Percentiles rank a stretch among this genome's conserved stretches.
phyloP scores from a whole-genome alignment of 2,797 vertebrate genomes.

The Ictinia mississippiensis region DNA sequence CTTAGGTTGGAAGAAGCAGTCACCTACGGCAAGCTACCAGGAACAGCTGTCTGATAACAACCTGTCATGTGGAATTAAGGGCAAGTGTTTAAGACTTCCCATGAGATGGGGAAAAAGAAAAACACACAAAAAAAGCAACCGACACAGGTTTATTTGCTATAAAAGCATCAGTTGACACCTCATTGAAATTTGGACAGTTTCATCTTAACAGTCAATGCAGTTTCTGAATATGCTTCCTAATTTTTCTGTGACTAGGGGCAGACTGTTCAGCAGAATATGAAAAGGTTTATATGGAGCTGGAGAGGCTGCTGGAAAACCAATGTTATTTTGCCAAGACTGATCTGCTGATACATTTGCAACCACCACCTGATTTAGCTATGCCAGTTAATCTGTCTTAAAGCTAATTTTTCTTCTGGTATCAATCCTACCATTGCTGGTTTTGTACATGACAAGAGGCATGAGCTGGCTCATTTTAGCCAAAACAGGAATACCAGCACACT shows the following conservation, averaged over 20 bases:
- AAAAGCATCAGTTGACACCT: neutral
- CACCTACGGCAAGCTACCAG: neutral
- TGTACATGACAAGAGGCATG: neutral
- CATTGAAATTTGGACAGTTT: neutral
- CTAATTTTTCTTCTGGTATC: neutral
- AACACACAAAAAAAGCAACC: neutral
- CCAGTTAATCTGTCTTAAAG: neutral
- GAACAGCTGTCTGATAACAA: neutral
- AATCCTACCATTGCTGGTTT: neutral
- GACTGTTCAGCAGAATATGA: neutral
- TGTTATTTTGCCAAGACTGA: neutral
- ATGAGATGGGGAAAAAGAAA: neutral
- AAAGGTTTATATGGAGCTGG: neutral
- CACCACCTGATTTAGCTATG: neutral
- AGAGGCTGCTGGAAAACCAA: neutral
- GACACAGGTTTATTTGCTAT: neutral
- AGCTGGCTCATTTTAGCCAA: neutral
- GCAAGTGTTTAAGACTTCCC: neutral
- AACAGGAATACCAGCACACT: neutral
- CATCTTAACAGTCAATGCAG: neutral
- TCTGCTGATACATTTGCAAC: neutral
- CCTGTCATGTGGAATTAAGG: neutral
- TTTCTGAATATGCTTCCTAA: neutral
- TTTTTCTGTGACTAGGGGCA: neutral
- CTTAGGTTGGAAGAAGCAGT: neutral